Base-by-base conservation (phyloP, 2,797 vertebrate species). In the Coracias cyanogaster region DNA sequence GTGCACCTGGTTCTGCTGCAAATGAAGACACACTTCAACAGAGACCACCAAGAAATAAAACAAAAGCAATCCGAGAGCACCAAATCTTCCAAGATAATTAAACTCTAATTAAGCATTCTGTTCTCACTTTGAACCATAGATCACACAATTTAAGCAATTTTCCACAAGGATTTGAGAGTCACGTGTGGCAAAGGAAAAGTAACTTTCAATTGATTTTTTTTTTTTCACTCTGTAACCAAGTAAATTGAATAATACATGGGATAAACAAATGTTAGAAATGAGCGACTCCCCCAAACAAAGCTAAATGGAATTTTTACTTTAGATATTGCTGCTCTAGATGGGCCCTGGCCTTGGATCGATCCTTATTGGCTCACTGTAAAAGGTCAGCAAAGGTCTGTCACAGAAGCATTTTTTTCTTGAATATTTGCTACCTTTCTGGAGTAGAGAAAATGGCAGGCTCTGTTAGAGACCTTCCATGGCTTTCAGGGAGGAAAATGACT, bases 71-170 rank as follows among this genome's bases (percentile, higher is more conserved):
- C 66, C 33, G 82, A 45, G 29, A 69, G 52, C 37, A 9, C 70
- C 82, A 91, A 46, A 62, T 41, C 86, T 93, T 91, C 71, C 96
- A 72, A 88, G 87, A 73, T 88, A 96, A 97, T 97, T 95, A 97
- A 95, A 90, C 52, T 84, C 60, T 95, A 95, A 97, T 97, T 97
- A 96, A 96, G 94, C 77, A 87, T 55, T 51, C 86, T 33, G 25
- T 82, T 94, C 87, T 91, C 55, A 26, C 91, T 79, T 37, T 41
- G 82, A 91, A 86, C 80, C 41, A 86, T 9, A 82, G 88, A 92
- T 90, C 93, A 89, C 12, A 21, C 46, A 46, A n/a, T 82, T 89
- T 45, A 86, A 97, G 65, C 54, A 13, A 60, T 71, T 74, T 85
- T 96, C 82, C 67, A 17, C 37, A 26, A 80, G 83, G 94, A 61